Conservation (phyloP, 35 echinoderm and acorn worm species). For the Amphiura filiformis region DNA sequence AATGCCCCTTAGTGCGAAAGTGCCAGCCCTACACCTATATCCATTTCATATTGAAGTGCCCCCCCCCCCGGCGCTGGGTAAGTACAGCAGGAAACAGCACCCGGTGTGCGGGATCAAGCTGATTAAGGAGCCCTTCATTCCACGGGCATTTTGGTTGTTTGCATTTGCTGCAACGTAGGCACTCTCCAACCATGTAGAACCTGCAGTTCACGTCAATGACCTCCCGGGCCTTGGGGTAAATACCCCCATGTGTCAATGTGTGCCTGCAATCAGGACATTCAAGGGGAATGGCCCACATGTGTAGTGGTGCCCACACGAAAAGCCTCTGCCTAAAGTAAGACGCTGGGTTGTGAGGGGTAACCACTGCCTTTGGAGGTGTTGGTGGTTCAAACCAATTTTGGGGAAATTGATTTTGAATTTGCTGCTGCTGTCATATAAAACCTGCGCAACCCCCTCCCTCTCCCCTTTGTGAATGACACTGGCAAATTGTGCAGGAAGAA, state of each 20-base stretch:
- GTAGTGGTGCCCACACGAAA: constrained; percentile 41
- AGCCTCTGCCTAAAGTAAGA: constrained; percentile 21
- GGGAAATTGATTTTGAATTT: neutral
- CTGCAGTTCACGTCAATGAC: constrained; percentile 29
- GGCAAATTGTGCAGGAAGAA: constrained; percentile 25
- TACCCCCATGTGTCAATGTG: constrained; percentile 21
- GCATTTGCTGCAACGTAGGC: constrained; percentile 19
- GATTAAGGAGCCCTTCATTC: constrained; percentile 5
- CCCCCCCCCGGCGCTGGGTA: neutral
- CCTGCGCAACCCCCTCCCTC: neutral
- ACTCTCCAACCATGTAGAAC: constrained; percentile 51
- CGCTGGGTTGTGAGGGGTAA: neutral
- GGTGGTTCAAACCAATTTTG: constrained; percentile 26
- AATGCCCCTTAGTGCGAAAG: too few relatives aligned
- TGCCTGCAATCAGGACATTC: constrained; percentile 19
- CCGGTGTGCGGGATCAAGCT: neutral
- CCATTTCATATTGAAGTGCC: too few relatives aligned
- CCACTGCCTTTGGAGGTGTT: neutral
- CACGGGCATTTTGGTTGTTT: constrained; percentile 36
- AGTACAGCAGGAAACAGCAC: neutral
- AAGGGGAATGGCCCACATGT: constrained; percentile 45
- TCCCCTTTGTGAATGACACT: constrained; percentile 11
- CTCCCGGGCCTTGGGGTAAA: constrained; percentile 38
- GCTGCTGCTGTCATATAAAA: neutral
- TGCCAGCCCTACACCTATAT: too few relatives aligned